These are phyloP conservation scores for Andricus quercusramuli DNA, from an alignment of 2,888 invertebrate genomes.

Conservation along the genomic window DNA sequence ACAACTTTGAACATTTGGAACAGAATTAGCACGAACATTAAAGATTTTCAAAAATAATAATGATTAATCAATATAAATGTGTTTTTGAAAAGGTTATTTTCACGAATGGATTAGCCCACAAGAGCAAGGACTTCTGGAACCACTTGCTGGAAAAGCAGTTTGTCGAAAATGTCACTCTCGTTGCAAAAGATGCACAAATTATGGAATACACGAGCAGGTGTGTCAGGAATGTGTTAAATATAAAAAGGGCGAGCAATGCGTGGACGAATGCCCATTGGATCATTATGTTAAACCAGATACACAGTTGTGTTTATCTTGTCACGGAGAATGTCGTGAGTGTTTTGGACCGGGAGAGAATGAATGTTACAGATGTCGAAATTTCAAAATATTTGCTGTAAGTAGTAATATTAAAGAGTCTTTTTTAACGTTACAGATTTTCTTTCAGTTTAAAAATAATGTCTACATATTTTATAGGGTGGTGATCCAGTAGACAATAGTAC, in stretches of 20 bases:
- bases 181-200: constrained; percentile 93
- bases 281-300: constrained; percentile 89
- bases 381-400: constrained; percentile 83
- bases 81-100: constrained; percentile 83
- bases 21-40: neutral
- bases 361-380: constrained; percentile 89
- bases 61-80: constrained; percentile 8
- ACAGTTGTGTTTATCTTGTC: constrained; percentile 88
- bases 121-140: constrained; percentile 85
- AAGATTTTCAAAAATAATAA: neutral
- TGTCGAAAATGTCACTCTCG: constrained; percentile 95
- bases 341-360: constrained; percentile 87
- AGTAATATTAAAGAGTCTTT: constrained; percentile 4
- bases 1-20: too few species aligned
- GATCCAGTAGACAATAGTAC: constrained; percentile 83
- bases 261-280: constrained; percentile 92
- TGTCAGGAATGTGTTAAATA: constrained; percentile 93
- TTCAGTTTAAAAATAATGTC: constrained; percentile 47
- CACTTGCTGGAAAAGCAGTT: constrained; percentile 90
- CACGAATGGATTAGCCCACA: constrained; percentile 91
- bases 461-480: constrained; percentile 76
- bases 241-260: constrained; percentile 93
- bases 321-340: constrained; percentile 92
- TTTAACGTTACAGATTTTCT: constrained; percentile 51
- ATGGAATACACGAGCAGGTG: constrained; percentile 91